Evolutionary conservation across 2,797 vertebrate genomes (phyloP), one percentile per base, ranked within the genome.

Genomic region (Gymnothorax reevesii): DNA sequence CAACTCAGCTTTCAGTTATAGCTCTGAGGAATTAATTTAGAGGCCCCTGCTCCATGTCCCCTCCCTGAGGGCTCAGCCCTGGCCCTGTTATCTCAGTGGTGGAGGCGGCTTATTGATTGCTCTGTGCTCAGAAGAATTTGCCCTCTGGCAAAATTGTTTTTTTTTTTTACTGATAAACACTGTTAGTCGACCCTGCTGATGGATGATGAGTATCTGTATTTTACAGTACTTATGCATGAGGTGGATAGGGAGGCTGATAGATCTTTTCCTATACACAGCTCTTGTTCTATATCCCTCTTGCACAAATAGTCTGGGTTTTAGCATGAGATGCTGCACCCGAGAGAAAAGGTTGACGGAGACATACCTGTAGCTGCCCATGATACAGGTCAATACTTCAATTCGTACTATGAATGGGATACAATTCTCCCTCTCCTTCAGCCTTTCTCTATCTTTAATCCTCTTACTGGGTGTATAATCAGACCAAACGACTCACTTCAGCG

Each of bases 11-110:
- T 84, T 55, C 57, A 84, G 86, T 85, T 86, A 88, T 77, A 88
- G 85, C 84, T 84, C 80, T 2, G 66, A 87, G 85, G 82, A 88
- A 89, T 88, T 88, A 87, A 91, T 91, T 88, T 88, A 87, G 64
- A 20, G 85, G 57, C 25, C 83, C 82, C 57, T 83, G 66, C 83
- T 85, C 64, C 49, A 17, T 75, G 33, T 54, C 55, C 71, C 77
- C 80, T 80, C 73, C 57, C 57, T 25, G 3, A 7, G 33, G 59
- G 60, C 83, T 42, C 27, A n/a, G 49, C 80, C 80, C 73, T 25
- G 57, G 64, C 79, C 75, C 88, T 75, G 84, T 89, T 85, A 86
- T 83, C 83, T 85, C 83, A 75, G 60, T 7, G 60, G 83, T 80
- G 59, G 59, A 62, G 82, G 83, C 27, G 79, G 62, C 73, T 88